Percentiles rank a stretch among this genome's conserved stretches.
Evolutionary conservation across 1,140 invertebrate species (phyloP).

Genomic region (Berghia stephanieae): DNA sequence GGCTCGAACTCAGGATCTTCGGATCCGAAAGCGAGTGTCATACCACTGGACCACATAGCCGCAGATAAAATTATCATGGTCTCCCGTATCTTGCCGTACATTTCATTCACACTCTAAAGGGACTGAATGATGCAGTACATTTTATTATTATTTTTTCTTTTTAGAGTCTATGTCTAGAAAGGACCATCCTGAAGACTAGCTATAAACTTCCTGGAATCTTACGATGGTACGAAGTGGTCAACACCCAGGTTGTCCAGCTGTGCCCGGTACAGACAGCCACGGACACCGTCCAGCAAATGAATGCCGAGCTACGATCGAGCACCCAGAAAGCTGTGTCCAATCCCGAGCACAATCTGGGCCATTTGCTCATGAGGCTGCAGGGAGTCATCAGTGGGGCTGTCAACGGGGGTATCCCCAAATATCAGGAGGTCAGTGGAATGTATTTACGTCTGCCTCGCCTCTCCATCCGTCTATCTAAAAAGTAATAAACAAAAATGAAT

Average conservation of each 20-base stretch:
- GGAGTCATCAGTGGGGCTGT: constrained; percentile 60
- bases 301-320: constrained; percentile 46
- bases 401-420: constrained; percentile 60
- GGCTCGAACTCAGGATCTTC: no score
- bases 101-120: no score
- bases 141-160: no score
- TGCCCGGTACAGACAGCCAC: constrained; percentile 55
- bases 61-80: no score
- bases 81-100: no score
- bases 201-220: constrained; percentile 62
- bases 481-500: no score
- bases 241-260: constrained; percentile 41
- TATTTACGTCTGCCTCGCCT: background rate
- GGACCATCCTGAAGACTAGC: constrained; percentile 50
- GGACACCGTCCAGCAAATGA: constrained; percentile 51
- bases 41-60: no score
- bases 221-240: constrained; percentile 59
- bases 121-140: no score
- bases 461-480: no score
- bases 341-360: constrained; percentile 74
- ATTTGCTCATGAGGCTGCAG: constrained; percentile 86
- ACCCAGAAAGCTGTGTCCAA: constrained; percentile 34
- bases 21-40: no score
- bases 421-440: constrained; percentile 53
- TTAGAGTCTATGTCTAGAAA: constrained; percentile 60